Percentiles rank a stretch among this genome's conserved stretches.
Conservation (phyloP, 2,113 vertebrate genomes). For the Acanthochromis polyacanthus region DNA sequence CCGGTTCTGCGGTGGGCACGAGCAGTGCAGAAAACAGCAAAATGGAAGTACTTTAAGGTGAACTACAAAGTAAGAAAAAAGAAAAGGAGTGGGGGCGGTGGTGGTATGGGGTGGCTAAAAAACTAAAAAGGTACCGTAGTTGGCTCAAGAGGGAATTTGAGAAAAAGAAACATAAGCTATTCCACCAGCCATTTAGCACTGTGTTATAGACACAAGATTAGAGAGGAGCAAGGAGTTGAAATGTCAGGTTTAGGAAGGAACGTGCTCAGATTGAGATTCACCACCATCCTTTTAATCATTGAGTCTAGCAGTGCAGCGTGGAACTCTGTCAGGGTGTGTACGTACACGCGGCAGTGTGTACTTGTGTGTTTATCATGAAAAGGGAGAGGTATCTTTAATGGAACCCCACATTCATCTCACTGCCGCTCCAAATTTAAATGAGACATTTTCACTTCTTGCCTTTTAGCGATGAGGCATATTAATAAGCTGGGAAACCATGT, state of each 20-base stretch:
- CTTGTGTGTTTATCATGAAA: constrained; percentile 53
- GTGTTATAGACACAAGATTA: constrained; percentile 59
- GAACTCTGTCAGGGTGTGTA: constrained; percentile 55
- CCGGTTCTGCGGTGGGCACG: no score
- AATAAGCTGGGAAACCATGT: constrained; percentile 69
- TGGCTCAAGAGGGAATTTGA: constrained; percentile 15
- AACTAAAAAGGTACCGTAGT: neutral
- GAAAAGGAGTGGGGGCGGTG: neutral
- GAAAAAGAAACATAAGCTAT: constrained; percentile 37
- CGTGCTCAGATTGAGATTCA: constrained; percentile 77
- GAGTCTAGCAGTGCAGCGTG: constrained; percentile 52
- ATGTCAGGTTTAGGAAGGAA: constrained; percentile 74
- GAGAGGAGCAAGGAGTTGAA: constrained; percentile 67
- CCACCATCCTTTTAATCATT: constrained; percentile 65
- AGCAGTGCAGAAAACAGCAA: no score
- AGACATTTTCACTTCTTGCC: constrained; percentile 80
- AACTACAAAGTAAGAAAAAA: constrained; percentile 24
- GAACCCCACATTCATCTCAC: constrained; percentile 69
- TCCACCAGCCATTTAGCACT: constrained; percentile 52
- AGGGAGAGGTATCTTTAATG: constrained; percentile 61
- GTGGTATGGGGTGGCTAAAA: neutral
- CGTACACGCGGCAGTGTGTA: constrained; percentile 38
- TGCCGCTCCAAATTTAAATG: constrained; percentile 78
- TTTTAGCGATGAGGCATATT: constrained; percentile 78
- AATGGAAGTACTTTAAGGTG: neutral